Evolutionary conservation across 2,888 invertebrate genomes (phyloP), one percentile per base, ranked within the genome.

Genomic region (Dromius quadrimaculatus): DNA sequence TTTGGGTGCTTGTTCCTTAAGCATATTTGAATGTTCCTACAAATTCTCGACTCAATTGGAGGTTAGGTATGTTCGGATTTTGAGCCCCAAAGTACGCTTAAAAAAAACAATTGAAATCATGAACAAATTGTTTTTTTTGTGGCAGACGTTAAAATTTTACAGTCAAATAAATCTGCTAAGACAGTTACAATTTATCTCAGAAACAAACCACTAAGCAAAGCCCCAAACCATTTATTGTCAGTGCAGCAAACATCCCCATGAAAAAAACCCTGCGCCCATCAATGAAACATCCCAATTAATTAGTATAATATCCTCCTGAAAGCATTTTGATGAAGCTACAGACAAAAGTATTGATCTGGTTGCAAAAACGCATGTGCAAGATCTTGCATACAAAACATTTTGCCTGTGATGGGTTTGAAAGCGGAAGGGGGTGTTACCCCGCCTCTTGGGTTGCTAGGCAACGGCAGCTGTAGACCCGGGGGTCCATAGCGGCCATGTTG

Each of bases 391-490:
- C 64, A 64, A 64, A 64, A 47, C 64, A 17, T 19, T 8, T 11
- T 28, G 38, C 11, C 4, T 8, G 23, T 19, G 19, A 11, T 22
- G 45, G 22, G 61, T 11, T 65, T 32, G 13, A 70, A 20, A 36
- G 63, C 45, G 23, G 34, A 23, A 20, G 43, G 32, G 15, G 61
- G 59, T 73, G 72, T 11, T 41, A 32, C 36, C 34, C 54, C 19
- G 22, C 36, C 69, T 45, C 19, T 34, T 13, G 75, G 78, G 85
- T 85, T 80, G 84, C 82, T 83, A 84, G 82, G 84, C 78, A 85
- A 85, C 85, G 84, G 85, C 84, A 84, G 85, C 84, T 82, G 83
- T 82, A 83, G 84, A 79, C 81, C 81, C 81, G 81, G 59, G 72
- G 20, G 79, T 70, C 62, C 50, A 62, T 32, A 45, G 65, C 71